Evolutionary conservation across 1,140 invertebrate species (phyloP).

Genomic region (Temnothorax longispinosus): DNA sequence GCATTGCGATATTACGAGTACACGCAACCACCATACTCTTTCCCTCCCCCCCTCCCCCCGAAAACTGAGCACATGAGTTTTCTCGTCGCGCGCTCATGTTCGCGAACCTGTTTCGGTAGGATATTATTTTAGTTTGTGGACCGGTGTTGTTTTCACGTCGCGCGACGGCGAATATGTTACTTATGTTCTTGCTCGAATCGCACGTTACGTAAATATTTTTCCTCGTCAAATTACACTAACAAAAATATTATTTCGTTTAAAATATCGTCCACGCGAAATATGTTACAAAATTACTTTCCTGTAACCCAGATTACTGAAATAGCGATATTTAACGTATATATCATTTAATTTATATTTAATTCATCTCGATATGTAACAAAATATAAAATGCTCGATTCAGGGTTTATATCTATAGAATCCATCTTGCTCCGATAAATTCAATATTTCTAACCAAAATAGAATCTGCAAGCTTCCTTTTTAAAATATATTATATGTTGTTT

Average conservation of each 20-base stretch:
- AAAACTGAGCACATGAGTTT: neutral
- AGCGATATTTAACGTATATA: neutral
- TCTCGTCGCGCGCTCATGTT: neutral
- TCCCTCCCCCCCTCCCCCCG: neutral
- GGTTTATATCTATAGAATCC: too few relatives aligned
- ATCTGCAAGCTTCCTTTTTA: neutral
- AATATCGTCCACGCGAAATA: neutral
- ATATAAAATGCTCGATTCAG: neutral
- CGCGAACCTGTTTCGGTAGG: neutral
- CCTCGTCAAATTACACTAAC: neutral
- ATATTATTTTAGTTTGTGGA: neutral
- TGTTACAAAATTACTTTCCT: neutral
- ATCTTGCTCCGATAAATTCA: neutral
- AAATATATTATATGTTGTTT: neutral
- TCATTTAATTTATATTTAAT: neutral
- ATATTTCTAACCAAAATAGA: neutral
- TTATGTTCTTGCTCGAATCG: neutral
- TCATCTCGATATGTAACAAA: neutral
- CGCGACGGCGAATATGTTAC: constrained; percentile 2
- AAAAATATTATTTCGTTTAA: constrained; percentile 25
- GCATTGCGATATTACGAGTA: constrained; percentile 19
- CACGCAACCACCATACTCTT: constrained; percentile 1
- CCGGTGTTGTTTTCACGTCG: constrained; percentile 8
- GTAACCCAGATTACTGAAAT: neutral
- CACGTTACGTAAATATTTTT: constrained; percentile 32